These are phyloP conservation scores for Cydia pomonella DNA, from an alignment of 1,140 invertebrate genomes.

Conservation along the genomic window DNA sequence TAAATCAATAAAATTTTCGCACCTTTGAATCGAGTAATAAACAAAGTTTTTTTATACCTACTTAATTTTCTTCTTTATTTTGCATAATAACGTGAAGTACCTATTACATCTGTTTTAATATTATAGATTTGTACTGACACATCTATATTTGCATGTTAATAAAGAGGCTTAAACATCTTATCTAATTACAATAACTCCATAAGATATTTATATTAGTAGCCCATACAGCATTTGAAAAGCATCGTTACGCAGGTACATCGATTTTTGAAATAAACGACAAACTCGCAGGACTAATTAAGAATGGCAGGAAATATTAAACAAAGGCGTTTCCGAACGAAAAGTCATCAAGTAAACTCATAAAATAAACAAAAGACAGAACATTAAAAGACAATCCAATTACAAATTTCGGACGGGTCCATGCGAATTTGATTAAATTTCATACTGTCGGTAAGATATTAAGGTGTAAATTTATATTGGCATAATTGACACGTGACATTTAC, in stretches of 20 bases:
- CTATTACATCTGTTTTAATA: too few relatives aligned
- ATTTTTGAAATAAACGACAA: background rate
- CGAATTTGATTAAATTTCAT: conserved; percentile 32
- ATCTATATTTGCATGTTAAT: too few relatives aligned
- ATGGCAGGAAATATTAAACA: background rate
- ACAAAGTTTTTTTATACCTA: too few relatives aligned
- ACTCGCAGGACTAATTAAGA: background rate
- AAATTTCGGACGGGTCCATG: conserved; percentile 20
- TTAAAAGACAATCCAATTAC: conserved; percentile 16
- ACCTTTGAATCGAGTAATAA: too few relatives aligned
- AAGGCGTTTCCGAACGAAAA: background rate
- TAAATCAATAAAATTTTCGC: too few relatives aligned
- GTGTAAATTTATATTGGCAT: conserved; percentile 32
- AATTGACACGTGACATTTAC: conserved; percentile 24
- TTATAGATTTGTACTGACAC: too few relatives aligned
- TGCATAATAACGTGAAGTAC: too few relatives aligned
- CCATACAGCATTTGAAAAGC: background rate
- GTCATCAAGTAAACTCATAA: conserved; percentile 5
- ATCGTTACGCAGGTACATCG: background rate
- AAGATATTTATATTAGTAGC: background rate
- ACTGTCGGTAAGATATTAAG: conserved; percentile 30
- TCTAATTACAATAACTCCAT: too few relatives aligned
- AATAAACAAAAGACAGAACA: conserved; percentile 16
- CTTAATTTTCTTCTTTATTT: too few relatives aligned
- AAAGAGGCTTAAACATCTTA: too few relatives aligned